These are phyloP conservation scores for Abramis brama DNA, from an alignment of 2,113 vertebrate genomes.

Conservation along the genomic window DNA sequence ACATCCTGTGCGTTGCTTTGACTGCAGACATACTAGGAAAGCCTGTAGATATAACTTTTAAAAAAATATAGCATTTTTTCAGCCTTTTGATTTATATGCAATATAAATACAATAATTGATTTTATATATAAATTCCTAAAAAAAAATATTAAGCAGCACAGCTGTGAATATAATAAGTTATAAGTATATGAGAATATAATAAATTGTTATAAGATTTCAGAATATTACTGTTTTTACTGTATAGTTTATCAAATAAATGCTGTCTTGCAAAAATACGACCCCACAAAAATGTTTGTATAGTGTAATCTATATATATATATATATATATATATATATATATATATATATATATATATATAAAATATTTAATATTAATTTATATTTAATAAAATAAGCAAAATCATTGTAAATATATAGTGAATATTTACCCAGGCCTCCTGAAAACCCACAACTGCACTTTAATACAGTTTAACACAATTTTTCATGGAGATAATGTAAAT, in stretches of 20 bases:
- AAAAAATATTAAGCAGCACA: no score
- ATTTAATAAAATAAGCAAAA: neutral
- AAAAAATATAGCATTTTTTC: neutral
- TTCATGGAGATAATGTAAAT: neutral
- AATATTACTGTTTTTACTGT: no score
- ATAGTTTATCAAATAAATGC: no score
- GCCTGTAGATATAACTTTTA: neutral
- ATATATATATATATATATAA: no score
- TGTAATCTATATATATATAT: no score
- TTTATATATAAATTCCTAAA: neutral
- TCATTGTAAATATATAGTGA: neutral
- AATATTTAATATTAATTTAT: no score
- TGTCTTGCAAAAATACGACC: no score
- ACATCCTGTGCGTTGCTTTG: constrained; percentile 8
- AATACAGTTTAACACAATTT: neutral
- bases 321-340: no score
- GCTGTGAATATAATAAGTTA: no score
- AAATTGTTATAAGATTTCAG: no score
- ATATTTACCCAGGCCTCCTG: neutral
- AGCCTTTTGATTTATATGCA: neutral
- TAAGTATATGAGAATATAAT: no score
- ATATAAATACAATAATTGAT: neutral
- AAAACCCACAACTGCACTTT: neutral
- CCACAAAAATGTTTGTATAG: no score
- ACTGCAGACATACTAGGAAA: constrained; percentile 16